Conservation (phyloP, 37 sponge, comb jelly and placozoan species). For the Spongilla lacustris region DNA sequence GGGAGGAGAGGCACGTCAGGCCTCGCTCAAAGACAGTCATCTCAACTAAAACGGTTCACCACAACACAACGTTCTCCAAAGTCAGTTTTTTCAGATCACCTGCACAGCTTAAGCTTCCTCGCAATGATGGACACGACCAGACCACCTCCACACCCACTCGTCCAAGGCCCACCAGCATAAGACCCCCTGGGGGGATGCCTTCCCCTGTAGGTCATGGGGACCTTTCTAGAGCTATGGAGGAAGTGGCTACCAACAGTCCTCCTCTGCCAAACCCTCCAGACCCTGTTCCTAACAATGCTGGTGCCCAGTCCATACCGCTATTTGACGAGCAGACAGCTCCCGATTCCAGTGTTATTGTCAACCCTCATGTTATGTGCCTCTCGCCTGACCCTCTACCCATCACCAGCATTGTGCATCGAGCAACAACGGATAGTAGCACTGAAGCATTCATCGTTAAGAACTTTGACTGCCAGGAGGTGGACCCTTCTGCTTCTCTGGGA, state of each 20-base stretch:
- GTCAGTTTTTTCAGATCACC: not conserved
- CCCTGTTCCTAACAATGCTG: not conserved
- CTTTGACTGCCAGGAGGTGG: not conserved
- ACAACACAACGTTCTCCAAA: conserved; percentile 29
- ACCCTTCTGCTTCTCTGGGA: not conserved
- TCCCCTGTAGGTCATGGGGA: not conserved
- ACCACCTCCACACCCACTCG: not conserved
- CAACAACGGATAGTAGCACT: not conserved
- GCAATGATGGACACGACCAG: not conserved
- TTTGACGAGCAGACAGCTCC: not conserved
- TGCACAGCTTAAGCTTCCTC: not conserved
- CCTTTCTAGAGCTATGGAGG: not conserved
- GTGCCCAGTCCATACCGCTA: not conserved
- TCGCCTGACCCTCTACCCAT: not conserved
- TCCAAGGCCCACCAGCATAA: not conserved
- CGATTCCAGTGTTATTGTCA: not conserved
- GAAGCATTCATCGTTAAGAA: not conserved
- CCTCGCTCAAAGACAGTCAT: not conserved
- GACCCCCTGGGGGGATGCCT: not conserved
- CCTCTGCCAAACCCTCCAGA: not conserved
- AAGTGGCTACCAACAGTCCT: not conserved
- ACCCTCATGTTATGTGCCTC: not conserved
- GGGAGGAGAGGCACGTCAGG: conserved; percentile 9
- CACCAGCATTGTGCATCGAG: not conserved
- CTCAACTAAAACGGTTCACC: not conserved